Percentiles rank a stretch among this genome's conserved stretches.
These are phyloP conservation scores for Ernsta delagoae DNA, from an alignment of 2,888 invertebrate genomes.

Conservation along the genomic window DNA sequence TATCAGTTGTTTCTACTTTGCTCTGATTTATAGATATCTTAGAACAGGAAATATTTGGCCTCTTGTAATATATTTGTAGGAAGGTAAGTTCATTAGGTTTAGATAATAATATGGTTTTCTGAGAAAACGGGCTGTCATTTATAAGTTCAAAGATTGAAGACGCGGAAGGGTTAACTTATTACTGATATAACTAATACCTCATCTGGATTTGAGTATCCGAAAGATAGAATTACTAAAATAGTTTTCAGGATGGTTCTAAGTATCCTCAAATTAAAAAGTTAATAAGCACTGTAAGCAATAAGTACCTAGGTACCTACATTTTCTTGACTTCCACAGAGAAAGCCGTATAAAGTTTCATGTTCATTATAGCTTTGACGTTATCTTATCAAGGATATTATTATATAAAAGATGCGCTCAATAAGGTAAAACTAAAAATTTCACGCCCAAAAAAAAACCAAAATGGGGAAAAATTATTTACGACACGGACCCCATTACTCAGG, in stretches of 20 bases:
- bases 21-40: constrained; percentile 6
- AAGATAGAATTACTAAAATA: too few relatives aligned
- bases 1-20: constrained; percentile 11
- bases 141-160: too few relatives aligned
- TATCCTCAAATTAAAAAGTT: too few relatives aligned
- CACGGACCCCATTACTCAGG: constrained; percentile 32
- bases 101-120: too few relatives aligned
- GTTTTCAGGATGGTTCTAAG: too few relatives aligned
- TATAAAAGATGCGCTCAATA: constrained; percentile 3
- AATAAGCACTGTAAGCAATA: too few relatives aligned
- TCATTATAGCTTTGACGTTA: neutral
- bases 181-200: too few relatives aligned
- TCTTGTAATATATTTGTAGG: neutral
- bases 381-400: constrained; percentile 6
- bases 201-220: too few relatives aligned
- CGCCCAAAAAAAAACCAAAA: constrained; percentile 16
- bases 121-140: too few relatives aligned
- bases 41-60: neutral
- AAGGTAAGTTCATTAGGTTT: neutral
- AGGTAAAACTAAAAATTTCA: constrained; percentile 7
- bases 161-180: too few relatives aligned
- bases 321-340: neutral
- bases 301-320: too few relatives aligned
- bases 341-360: neutral
- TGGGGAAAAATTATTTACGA: constrained; percentile 31